Conservation (phyloP, 2,113 vertebrate genomes). For the Pseudopipra pipra region DNA sequence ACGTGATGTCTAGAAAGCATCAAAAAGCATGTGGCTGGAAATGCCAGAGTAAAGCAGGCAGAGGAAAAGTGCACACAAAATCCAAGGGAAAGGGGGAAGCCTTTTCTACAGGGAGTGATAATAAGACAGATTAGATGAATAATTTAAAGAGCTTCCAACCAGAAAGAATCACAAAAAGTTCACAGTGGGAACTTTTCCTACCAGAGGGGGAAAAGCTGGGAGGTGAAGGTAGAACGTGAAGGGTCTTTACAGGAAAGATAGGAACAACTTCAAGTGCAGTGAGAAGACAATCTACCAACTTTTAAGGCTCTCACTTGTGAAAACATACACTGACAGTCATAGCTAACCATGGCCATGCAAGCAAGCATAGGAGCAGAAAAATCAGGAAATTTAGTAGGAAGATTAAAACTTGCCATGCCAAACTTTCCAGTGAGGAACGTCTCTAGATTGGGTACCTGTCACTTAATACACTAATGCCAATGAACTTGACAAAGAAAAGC, state of each 20-base stretch:
- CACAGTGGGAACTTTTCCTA: background rate
- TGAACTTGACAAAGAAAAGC: background rate
- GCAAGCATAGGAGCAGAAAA: background rate
- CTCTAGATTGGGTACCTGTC: background rate
- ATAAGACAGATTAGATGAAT: background rate
- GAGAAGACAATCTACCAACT: background rate
- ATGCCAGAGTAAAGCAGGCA: background rate
- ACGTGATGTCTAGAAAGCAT: background rate
- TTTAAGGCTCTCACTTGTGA: background rate
- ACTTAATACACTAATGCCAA: background rate
- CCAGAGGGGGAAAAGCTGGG: background rate
- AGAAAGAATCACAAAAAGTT: background rate
- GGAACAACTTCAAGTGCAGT: background rate
- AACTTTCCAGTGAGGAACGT: fast-evolving
- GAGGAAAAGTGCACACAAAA: background rate
- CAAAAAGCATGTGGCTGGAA: background rate
- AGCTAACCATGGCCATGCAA: background rate
- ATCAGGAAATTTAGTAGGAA: background rate
- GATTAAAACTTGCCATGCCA: background rate
- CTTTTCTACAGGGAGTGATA: background rate
- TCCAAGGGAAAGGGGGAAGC: background rate
- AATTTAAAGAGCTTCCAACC: background rate
- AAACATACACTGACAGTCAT: background rate
- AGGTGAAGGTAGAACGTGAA: background rate
- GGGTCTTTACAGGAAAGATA: background rate